Evolutionary conservation across 2,113 vertebrate genomes (phyloP).

Genomic region (Spheniscus mendiculus): DNA sequence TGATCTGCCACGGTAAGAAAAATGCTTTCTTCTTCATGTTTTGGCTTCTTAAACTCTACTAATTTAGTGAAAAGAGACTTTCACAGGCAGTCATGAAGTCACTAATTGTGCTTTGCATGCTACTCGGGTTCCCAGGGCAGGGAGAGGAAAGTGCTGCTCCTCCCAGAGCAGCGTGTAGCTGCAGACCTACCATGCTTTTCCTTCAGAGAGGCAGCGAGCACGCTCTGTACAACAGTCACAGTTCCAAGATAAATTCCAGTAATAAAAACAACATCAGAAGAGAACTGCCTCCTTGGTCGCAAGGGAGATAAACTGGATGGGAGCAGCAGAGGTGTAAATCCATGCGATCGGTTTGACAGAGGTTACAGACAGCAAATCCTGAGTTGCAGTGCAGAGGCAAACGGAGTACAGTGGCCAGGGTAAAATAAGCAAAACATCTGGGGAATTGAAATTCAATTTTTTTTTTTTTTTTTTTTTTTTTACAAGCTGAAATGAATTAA

Average conservation of each 20-base stretch:
- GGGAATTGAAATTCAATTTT: neutral
- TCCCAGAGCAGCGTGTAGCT: neutral
- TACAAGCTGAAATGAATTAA: neutral
- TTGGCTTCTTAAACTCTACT: neutral
- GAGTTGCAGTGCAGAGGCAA: neutral
- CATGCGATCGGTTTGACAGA: neutral
- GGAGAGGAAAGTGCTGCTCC: neutral
- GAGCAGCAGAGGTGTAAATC: neutral
- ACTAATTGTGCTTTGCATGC: neutral
- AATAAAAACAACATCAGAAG: neutral
- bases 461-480: neutral
- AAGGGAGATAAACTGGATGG: neutral
- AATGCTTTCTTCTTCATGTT: neutral
- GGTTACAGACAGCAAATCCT: neutral
- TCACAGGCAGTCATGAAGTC: neutral
- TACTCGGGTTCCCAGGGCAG: neutral
- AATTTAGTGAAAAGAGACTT: neutral
- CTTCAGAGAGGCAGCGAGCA: accelerated
- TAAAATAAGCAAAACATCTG: neutral
- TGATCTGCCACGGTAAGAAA: neutral
- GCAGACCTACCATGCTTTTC: neutral
- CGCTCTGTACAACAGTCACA: neutral
- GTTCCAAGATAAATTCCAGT: neutral
- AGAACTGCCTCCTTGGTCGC: neutral
- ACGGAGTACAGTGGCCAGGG: neutral